Base-by-base conservation (phyloP, 1,140 invertebrate genomes). In the Melipona quadrifasciata region DNA sequence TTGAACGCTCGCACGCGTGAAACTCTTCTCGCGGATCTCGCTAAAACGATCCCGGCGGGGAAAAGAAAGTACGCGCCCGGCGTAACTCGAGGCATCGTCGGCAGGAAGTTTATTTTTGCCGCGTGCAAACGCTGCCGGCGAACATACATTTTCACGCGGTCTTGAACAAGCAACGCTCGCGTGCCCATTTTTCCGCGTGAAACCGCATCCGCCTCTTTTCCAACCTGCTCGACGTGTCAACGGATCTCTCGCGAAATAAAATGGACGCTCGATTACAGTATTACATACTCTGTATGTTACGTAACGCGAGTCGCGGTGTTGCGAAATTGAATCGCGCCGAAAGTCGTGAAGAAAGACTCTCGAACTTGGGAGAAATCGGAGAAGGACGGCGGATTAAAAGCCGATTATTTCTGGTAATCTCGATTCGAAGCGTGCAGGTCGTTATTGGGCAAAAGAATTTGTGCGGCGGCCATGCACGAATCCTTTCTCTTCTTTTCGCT, bases 111-210 rank as follows among this genome's bases (percentile, higher is more conserved):
- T 65, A 57, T 82, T 77, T 82, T 77, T 55, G 21, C 64, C 53
- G 16, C 1, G 19, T 24, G 27, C n/a, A 19, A 31, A n/a, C 53
- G 27, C 39, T 8, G 31, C 73, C 24, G 72, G 17, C 11, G 72
- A 21, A 76, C 76, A 76, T 82, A 76, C 76, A 82, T 77, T 77
- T 82, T 77, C 77, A 82, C 51, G 51, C 61, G 81, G 53, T 77
- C 70, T 76, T 57, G 76, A 77, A 77, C 68, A n/a, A 27, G 47
- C 55, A 11, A 47, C 58, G 70, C 70, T n/a, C 27, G 61, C 53
- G 73, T 51, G n/a, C 58, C 31, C 55, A 55, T 53, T 77, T 31
- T 82, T 51, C 55, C 55, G 53, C 81, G 70, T 77, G 70, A 83
- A 77, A 67, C 31, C 47, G 65, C n/a, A n/a, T n/a, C n/a, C 61